Base-by-base conservation (phyloP, 23 tunicate genomes). In the Trididemnum clinides region DNA sequence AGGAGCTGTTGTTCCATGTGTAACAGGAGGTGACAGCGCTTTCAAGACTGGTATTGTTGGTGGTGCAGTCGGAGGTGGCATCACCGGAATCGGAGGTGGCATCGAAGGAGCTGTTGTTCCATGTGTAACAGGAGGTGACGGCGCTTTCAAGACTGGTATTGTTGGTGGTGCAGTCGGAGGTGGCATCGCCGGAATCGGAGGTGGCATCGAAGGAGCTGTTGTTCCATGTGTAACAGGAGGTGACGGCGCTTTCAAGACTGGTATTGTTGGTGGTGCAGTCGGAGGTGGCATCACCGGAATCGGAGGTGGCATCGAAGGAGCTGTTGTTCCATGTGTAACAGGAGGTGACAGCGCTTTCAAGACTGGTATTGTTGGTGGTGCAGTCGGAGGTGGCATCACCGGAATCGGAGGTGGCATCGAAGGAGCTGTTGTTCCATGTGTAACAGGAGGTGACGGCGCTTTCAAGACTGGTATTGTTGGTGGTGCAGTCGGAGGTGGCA, bases 91-190 rank as follows among this genome's bases (percentile, higher is more conserved):
- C n/a, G n/a, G n/a, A n/a, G n/a, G n/a, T n/a, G n/a, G n/a, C n/a
- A n/a, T n/a, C n/a, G n/a, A n/a, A n/a, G 66, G 66, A 59, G 66
- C 25, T 59, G 66, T n/a, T n/a, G 66, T 59, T 59, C 20, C 66
- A 59, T 12, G 66, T 28, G 66, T n/a, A 59, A 59, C 66, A 59
- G 66, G 66, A 12, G 66, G 66, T n/a, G 66, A 10, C 15, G 54
- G 25, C 22, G 66, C 66, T 5, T 59, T 59, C 66, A 59, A 59
- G 5, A 10, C 66, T 59, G 66, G 66, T 15, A 15, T 10, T 15
- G 54, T 28, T 59, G 66, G 66, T 15, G 54, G 54, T 15, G 54
- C 15, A 19, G 66, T 59, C 27, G 20, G 20, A 3, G 25, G 66
- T 59, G 66, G 66, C 20, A 59, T 59, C 66, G 66, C 27, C 66